Base-by-base conservation (phyloP, 1,140 invertebrate species). In the Plodia interpunctella region DNA sequence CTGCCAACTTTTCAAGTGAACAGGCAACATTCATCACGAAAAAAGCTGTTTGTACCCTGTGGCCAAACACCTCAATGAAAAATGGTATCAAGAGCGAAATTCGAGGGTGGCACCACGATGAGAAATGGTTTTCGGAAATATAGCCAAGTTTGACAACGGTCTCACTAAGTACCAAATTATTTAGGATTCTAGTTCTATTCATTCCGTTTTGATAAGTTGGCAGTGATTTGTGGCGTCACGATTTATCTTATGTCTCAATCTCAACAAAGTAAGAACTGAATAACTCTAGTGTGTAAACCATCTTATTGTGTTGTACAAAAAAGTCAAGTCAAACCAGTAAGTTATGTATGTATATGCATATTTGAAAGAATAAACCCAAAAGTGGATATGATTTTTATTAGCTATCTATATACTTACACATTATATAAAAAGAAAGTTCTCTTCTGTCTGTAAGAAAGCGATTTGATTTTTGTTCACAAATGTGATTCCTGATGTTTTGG, bases 131-230 rank as follows among this genome's bases (percentile, higher is more conserved):
- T 44, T 15, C 38, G 38, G 38, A 44, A 44, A 44, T 17, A 44
- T 44, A 15, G 38, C 38, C 13, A 17, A 44, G 38, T 44, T 35
- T 44, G 38, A 44, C 38, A 44, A 15, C 38, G 38, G 38, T 3
- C 38, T 15, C 38, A 15, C 38, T 44, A 44, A 44, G 38, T n/a
- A 44, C 38, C 15, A 44, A 13, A 44, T 44, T 44, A 44, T 44
- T 44, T 44, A 44, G 38, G 38, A 44, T 44, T n/a, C 38, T 44
- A 44, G 38, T 44, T 44, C 38, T 44, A 44, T 44, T 44, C 38
- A 17, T 44, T 44, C 13, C 15, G 38, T 15, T 44, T 44, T 44
- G 38, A 44, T n/a, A 44, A 15, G 38, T 44, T 44, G 38, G 38
- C 38, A 44, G n/a, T 44, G 38, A 44, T 44, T 44, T 44, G 38